Evolutionary conservation across 2,113 vertebrate genomes (phyloP), one percentile per base, ranked within the genome.

Genomic region (Tretioscincus oriximinensis): DNA sequence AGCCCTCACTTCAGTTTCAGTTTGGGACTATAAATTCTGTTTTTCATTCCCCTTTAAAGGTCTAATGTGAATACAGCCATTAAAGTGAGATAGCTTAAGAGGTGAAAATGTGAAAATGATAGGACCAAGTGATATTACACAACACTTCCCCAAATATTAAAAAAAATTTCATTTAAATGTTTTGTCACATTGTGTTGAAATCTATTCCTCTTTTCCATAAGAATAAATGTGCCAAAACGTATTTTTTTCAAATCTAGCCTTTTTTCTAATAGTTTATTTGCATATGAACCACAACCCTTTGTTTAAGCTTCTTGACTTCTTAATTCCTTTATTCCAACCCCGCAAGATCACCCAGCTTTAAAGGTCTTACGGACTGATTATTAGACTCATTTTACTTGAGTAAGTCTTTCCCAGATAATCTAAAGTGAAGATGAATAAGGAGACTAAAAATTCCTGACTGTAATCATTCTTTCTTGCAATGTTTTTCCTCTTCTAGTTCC

Each of bases 181-280:
- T 90, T 71, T 29, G 68, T 69, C 51, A 84, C 88, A 71, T 82
- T 63, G 35, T 79, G 73, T 58, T 75, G 60, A 90, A 91, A 35
- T 31, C 6, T 45, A n/a, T 22, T 14, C 77, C 21, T 41, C 22
- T 31, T 81, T 81, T 78, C 77, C 84, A 77, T 68, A 22, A 65
- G 72, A 24, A 21, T 26, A n/a, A 64, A 77, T 16, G 18, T 68
- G 81, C 0, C 2, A 47, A 69, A 49, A 60, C 24, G 72, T 16
- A 22, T 29, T 68, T 68, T 74, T 68, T 74, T 78, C n/a, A 29
- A 35, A 78, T 77, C 51, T 72, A 26, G 12, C 9, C 5, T 68
- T 68, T n/a, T 67, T 58, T 73, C 24, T 61, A 29, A 66, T 66
- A 31, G 26, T 77, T n/a, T 20, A 54, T 20, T 49, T 71, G 28